phyloP scores from a whole-genome alignment of 2,113 vertebrate species.

The Podiceps cristatus region DNA sequence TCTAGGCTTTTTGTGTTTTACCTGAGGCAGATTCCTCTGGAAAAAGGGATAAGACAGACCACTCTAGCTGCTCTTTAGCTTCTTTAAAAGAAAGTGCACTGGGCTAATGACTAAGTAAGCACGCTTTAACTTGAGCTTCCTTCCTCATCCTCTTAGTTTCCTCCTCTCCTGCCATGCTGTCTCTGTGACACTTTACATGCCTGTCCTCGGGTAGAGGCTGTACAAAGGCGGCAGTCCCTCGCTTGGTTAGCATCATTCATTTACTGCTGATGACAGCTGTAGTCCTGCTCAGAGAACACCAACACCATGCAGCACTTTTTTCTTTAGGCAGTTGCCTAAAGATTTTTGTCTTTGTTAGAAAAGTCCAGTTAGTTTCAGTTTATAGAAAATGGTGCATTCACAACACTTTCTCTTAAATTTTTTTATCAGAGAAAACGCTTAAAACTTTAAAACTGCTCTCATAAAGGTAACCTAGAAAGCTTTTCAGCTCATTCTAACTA shows the following conservation, averaged over 20 bases:
- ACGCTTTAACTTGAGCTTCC: background rate
- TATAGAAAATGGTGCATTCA: accelerated
- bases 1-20: background rate
- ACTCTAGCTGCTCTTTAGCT: background rate
- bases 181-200: too few relatives aligned
- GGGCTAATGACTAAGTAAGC: background rate
- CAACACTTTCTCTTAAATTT: background rate
- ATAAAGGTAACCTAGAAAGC: background rate
- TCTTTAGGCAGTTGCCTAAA: background rate
- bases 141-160: background rate
- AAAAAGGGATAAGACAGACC: background rate
- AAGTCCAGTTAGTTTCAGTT: background rate
- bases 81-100: background rate
- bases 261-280: too few relatives aligned
- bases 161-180: background rate
- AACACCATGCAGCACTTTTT: too few relatives aligned
- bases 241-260: background rate
- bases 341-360: background rate
- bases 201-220: background rate
- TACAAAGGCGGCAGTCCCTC: background rate
- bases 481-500: background rate
- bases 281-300: background rate
- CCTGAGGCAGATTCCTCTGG: background rate
- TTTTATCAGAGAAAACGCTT: background rate
- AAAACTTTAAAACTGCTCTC: background rate